Conservation (phyloP, 2,888 invertebrate genomes). For the Choreutis nemorana region DNA sequence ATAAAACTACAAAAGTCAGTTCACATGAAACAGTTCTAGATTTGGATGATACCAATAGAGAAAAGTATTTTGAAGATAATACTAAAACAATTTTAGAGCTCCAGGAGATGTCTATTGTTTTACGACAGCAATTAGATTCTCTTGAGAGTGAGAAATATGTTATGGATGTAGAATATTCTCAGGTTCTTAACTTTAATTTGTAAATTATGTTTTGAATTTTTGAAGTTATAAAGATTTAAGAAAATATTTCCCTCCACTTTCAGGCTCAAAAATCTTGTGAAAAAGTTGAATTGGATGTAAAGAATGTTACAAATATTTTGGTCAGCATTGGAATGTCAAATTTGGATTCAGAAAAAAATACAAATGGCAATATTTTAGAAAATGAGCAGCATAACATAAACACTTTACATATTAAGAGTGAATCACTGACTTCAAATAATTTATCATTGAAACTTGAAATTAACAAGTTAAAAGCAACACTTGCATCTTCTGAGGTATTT, state of each 20-base stretch:
- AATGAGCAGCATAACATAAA: constrained; percentile 40
- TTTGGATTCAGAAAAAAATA: constrained; percentile 23
- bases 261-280: constrained; percentile 45
- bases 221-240: no score
- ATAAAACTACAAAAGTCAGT: no score
- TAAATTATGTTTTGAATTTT: no score
- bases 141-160: constrained; percentile 48
- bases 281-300: constrained; percentile 55
- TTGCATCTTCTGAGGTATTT: constrained; percentile 30
- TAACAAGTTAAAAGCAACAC: constrained; percentile 32
- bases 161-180: constrained; percentile 47
- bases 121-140: constrained; percentile 43
- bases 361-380: constrained; percentile 27
- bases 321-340: constrained; percentile 37
- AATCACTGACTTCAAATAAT: constrained; percentile 45
- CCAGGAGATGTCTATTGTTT: constrained; percentile 42
- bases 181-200: constrained; percentile 21
- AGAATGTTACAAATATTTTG: constrained; percentile 40
- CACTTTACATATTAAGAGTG: constrained; percentile 38
- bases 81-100: no score
- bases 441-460: constrained; percentile 43
- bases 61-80: no score
- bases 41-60: no score
- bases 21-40: no score
- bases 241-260: no score